phyloP scores from a whole-genome alignment of 2,888 invertebrate genomes.

The Patella pellucida region DNA sequence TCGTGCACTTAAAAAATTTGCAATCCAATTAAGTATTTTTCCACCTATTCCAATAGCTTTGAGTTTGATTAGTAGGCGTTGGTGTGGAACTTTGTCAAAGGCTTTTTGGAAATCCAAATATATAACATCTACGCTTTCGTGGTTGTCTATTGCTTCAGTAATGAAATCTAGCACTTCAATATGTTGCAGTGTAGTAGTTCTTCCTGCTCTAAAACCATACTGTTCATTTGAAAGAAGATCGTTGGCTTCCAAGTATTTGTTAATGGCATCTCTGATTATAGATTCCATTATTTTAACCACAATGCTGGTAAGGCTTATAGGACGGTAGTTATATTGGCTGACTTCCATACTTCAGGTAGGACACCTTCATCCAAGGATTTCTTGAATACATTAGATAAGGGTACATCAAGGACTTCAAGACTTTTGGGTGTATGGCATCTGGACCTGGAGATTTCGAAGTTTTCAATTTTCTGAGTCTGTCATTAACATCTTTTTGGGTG shows the following conservation, averaged over 20 bases:
- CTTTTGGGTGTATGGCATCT: no score
- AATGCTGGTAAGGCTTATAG: not conserved
- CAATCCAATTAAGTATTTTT: constrained; percentile 17
- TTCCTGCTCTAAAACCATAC: not conserved
- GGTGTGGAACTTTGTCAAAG: constrained; percentile 29
- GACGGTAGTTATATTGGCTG: no score
- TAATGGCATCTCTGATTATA: not conserved
- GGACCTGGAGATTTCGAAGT: no score
- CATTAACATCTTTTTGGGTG: no score
- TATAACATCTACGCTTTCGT: not conserved
- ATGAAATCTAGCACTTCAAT: not conserved
- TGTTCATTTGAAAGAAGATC: not conserved
- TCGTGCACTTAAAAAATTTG: constrained; percentile 2
- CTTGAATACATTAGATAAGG: no score
- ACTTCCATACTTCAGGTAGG: no score
- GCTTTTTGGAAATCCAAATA: constrained; percentile 28
- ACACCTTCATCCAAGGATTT: no score
- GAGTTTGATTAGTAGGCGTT: constrained; percentile 18
- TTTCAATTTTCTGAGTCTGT: no score
- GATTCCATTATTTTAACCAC: constrained; percentile 2
- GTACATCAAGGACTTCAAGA: no score
- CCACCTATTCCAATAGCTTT: constrained; percentile 17
- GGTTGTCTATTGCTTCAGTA: not conserved
- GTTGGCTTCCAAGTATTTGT: not conserved
- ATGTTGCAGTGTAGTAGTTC: not conserved